phyloP scores from a whole-genome alignment of 37 sponge, comb jelly and placozoan genomes.

The Cladorhizidae sp. region DNA sequence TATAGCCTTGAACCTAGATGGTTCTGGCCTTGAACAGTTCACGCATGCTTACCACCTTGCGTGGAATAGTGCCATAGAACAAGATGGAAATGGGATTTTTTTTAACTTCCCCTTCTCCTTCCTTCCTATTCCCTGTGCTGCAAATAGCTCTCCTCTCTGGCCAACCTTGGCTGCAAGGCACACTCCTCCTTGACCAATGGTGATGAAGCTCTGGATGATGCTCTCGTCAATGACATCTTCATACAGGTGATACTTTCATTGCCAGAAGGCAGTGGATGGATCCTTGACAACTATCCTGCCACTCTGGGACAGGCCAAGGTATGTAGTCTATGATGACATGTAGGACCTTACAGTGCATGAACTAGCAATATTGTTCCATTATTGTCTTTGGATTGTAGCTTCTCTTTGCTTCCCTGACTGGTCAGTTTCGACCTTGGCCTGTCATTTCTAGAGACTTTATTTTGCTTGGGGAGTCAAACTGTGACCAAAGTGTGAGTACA shows the following conservation, averaged over 20 bases:
- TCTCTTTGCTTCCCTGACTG: constrained; percentile 11
- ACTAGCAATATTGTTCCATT: neutral
- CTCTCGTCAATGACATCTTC: constrained; percentile 62
- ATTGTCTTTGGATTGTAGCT: neutral
- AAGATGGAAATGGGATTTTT: too few species aligned
- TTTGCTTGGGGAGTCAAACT: constrained; percentile 6
- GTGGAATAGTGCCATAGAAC: too few species aligned
- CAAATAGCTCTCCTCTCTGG: constrained; percentile 50
- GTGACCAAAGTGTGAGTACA: neutral
- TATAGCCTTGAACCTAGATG: too few species aligned
- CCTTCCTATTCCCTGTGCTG: too few species aligned
- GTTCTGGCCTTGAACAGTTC: too few species aligned
- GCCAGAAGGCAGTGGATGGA: constrained; percentile 81
- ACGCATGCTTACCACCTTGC: too few species aligned
- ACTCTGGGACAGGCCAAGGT: constrained; percentile 86
- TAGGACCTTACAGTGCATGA: neutral
- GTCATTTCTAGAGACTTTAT: constrained; percentile 18
- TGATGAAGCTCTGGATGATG: constrained; percentile 64
- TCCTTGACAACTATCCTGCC: constrained; percentile 87
- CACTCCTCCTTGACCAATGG: constrained; percentile 61
- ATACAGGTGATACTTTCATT: constrained; percentile 59
- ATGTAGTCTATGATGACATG: too few species aligned
- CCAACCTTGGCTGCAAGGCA: constrained; percentile 67
- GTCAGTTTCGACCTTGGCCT: constrained; percentile 12
- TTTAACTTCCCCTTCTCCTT: too few species aligned